Evolutionary conservation across 2,797 vertebrate species (phyloP).

Genomic region (Chrysocyon brachyurus): DNA sequence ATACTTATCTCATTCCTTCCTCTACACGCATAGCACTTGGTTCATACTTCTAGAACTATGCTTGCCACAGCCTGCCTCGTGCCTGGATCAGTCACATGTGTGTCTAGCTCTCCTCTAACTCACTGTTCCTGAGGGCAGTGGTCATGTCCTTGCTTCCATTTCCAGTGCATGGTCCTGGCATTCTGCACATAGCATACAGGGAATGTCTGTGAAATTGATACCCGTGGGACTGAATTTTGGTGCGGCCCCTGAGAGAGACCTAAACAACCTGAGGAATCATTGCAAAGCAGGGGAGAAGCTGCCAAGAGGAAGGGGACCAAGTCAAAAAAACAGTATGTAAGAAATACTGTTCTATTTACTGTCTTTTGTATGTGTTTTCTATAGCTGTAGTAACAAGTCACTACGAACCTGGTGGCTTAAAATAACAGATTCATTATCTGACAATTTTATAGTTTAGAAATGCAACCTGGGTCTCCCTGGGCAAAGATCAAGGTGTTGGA

Average conservation of each 20-base stretch:
- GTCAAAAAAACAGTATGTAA: not conserved
- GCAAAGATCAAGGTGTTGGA: not conserved
- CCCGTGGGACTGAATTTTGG: not conserved
- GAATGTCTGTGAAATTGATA: not conserved
- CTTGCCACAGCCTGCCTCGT: constrained; percentile 49
- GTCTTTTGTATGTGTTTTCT: not conserved
- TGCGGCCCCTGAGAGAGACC: not conserved
- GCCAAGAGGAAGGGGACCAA: not conserved
- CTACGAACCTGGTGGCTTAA: not conserved
- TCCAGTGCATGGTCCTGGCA: rapidly evolving
- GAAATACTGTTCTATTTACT: not conserved
- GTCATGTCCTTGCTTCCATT: not conserved
- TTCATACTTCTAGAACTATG: constrained; percentile 40
- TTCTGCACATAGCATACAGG: not conserved
- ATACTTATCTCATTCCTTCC: constrained; percentile 23
- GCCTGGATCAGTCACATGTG: not conserved
- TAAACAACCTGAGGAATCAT: not conserved
- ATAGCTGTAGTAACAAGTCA: not conserved
- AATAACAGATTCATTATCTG: not conserved
- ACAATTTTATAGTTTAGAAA: not conserved
- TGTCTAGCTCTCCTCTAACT: not conserved
- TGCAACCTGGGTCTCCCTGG: not conserved
- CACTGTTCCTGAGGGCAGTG: not conserved
- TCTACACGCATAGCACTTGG: not conserved
- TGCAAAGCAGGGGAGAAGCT: not conserved